These are phyloP conservation scores for Mongoloraphidia duomilia DNA, from an alignment of 2,888 invertebrate species.

Conservation along the genomic window DNA sequence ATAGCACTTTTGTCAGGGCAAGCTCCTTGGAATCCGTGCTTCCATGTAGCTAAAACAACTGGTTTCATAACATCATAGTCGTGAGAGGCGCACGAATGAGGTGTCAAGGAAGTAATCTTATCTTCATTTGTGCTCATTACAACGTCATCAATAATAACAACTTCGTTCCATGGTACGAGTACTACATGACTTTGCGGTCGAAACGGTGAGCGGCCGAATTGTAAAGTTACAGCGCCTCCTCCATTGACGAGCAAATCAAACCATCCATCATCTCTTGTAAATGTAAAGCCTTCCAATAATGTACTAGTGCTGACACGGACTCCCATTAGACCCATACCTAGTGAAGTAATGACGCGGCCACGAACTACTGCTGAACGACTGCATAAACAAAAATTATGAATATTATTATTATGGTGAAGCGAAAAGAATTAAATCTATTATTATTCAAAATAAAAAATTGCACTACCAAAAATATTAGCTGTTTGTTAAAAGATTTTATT, in stretches of 20 bases:
- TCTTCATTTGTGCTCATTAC: constrained; percentile 75
- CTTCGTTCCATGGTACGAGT: constrained; percentile 95
- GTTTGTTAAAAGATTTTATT: neutral
- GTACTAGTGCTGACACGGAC: constrained; percentile 89
- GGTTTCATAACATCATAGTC: constrained; percentile 90
- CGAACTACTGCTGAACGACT: constrained; percentile 96
- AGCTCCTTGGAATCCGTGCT: constrained; percentile 89
- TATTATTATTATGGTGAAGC: constrained; percentile 12
- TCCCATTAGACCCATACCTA: constrained; percentile 88
- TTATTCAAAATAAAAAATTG: constrained; percentile 1
- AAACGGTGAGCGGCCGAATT: constrained; percentile 86
- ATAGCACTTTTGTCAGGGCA: constrained; percentile 86
- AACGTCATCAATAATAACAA: constrained; percentile 85
- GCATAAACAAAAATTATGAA: constrained; percentile 18
- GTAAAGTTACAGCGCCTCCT: constrained; percentile 91
- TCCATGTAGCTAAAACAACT: constrained; percentile 86
- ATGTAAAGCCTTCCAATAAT: constrained; percentile 89
- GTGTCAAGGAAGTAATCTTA: constrained; percentile 45
- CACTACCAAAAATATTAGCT: neutral
- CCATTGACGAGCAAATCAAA: constrained; percentile 98
- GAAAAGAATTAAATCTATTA: constrained; percentile 6
- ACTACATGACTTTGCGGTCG: constrained; percentile 76
- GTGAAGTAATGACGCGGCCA: constrained; percentile 81
- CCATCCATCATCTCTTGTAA: constrained; percentile 85
- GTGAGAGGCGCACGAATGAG: constrained; percentile 73